phyloP scores from a whole-genome alignment of 2,797 vertebrate genomes.

The Falco biarmicus region DNA sequence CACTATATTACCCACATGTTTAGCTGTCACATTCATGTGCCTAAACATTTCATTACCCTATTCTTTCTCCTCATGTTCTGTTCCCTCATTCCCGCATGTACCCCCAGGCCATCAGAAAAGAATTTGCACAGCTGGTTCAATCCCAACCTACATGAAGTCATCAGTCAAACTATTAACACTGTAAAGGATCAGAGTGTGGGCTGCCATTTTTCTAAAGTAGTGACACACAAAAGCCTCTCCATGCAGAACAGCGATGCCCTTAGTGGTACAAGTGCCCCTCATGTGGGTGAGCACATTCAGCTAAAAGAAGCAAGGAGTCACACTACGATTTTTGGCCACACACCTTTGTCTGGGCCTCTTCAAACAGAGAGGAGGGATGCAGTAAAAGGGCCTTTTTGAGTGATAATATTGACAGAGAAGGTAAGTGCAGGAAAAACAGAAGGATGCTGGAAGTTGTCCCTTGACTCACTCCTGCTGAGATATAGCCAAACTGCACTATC shows the following conservation, averaged over 20 bases:
- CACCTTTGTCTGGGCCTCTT: background rate
- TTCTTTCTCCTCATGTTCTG: background rate
- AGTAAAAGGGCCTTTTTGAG: background rate
- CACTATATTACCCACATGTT: background rate
- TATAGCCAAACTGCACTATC: background rate
- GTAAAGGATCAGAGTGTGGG: background rate
- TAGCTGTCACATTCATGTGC: background rate
- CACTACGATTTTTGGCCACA: background rate
- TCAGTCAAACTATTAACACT: background rate
- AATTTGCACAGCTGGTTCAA: background rate
- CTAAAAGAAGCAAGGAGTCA: accelerated
- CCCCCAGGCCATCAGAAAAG: background rate
- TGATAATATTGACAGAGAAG: background rate
- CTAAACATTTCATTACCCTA: background rate
- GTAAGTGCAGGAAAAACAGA: background rate
- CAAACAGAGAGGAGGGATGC: background rate
- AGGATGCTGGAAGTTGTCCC: background rate
- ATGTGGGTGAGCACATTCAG: background rate
- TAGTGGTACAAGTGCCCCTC: accelerated
- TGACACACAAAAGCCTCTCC: background rate
- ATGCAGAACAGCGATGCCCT: accelerated
- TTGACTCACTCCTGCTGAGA: background rate
- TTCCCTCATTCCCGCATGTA: background rate
- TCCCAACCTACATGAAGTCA: background rate
- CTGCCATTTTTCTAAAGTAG: background rate